A percentile compares a stretch with the other conserved stretches of the same genome.
These are phyloP conservation scores for Plectrocnemia conspersa DNA, from an alignment of 1,140 invertebrate genomes.

Conservation along the genomic window DNA sequence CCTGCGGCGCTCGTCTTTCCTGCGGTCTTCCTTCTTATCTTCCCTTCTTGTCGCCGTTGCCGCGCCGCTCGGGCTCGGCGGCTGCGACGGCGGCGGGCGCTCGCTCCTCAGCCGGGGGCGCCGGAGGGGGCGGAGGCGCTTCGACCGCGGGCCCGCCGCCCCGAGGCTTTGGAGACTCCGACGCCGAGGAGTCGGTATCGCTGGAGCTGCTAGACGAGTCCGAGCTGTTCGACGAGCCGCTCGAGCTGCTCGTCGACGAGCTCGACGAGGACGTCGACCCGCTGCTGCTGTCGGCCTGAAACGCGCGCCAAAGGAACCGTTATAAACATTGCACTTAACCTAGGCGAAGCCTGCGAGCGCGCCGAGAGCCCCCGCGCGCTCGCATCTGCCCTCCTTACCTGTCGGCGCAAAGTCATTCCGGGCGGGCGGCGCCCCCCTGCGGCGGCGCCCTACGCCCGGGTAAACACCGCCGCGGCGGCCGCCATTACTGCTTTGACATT, in stretches of 20 bases:
- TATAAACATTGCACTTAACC: conserved; percentile 34
- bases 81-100: conserved; percentile 48
- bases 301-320: conserved; percentile 27
- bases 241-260: conserved; percentile 64
- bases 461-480: conserved; percentile 34
- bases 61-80: conserved; percentile 36
- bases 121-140: conserved; percentile 36
- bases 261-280: conserved; percentile 60
- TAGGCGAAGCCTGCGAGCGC: conserved; percentile 7
- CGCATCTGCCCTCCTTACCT: neutral
- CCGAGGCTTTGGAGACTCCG: conserved; percentile 40
- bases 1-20: no score
- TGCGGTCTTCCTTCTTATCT: neutral
- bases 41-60: conserved; percentile 5
- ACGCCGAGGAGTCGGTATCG: conserved; percentile 52
- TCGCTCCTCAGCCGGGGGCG: conserved; percentile 45
- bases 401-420: conserved; percentile 11
- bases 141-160: conserved; percentile 12
- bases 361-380: neutral
- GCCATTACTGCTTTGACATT: conserved; percentile 36
- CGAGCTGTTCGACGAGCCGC: conserved; percentile 63
- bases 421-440: neutral
- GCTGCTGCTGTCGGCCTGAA: conserved; percentile 54
- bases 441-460: conserved; percentile 10
- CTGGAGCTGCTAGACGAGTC: conserved; percentile 67